Evolutionary conservation across 2,888 invertebrate species (phyloP), one percentile per base, ranked within the genome.

Genomic region (Meghimatium bilineatum): DNA sequence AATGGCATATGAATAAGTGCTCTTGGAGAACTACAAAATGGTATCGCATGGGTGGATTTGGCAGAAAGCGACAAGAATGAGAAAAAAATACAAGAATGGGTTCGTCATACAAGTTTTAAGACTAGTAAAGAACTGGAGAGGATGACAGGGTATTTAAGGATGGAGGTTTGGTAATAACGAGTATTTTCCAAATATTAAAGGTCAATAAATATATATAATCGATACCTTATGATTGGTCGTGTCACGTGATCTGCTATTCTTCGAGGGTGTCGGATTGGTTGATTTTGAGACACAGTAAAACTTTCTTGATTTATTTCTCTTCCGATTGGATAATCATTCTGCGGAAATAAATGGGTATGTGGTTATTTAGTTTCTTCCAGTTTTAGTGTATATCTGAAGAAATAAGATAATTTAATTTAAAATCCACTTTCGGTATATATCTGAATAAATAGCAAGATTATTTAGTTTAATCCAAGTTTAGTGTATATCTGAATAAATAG

Each of bases 221-320:
- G 6, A 79, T 80, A 91, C 91, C 89, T 87, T 78, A 90, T 89
- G 56, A 84, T 88, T 36, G 88, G 88, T 77, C 87, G 80, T 56
- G 80, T 80, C n/a, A 91, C 88, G 26, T 96, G 95, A 85, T 96
- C 95, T 0, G 96, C 95, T 82, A 96, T 93, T 84, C 93, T 93
- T 84, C 94, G 94, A 36, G 94, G 93, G 1, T 94, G 93, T 88
- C 90, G 93, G 91, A 91, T 87, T 34, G 88, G 87, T 12, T 87
- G 87, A 52, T 85, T 87, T 29, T 87, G 86, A 69, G 87, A 38
- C 1, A 20, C 29, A 0, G 74, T 85, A 20, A 69, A 63, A 23
- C 71, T 60, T 14, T n/a, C 52, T 60, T 75, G 66, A 29, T 29
- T 29, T 44, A 38, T 29, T 5, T 72, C 74, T 2, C 5, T 38